These are phyloP conservation scores for Zalophus californianus DNA, from an alignment of 2,797 vertebrate species.

Conservation along the genomic window DNA sequence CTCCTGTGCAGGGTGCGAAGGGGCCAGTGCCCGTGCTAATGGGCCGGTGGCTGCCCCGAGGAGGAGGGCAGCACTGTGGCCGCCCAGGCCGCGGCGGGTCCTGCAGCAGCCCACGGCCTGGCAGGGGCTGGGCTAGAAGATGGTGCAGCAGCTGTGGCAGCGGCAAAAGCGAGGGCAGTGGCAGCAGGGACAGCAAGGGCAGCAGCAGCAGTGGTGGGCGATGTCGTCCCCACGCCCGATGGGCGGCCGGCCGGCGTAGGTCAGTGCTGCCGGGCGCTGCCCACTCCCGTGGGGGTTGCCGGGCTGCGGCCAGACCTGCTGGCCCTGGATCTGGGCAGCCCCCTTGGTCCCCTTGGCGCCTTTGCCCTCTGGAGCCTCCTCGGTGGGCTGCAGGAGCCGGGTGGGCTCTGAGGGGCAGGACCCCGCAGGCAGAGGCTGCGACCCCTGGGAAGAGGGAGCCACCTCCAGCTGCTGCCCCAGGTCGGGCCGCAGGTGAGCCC, in stretches of 20 bases:
- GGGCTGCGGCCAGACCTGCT: conserved; percentile 80
- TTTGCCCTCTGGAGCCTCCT: background rate
- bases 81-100: rapidly evolving
- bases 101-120: rapidly evolving
- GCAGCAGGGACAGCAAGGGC: conserved; percentile 86
- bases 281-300: conserved; percentile 85
- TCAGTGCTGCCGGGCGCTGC: conserved; percentile 75
- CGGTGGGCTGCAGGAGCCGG: conserved; percentile 40
- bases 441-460: background rate
- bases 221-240: conserved; percentile 77
- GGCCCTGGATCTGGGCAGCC: background rate
- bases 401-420: background rate
- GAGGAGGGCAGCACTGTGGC: background rate
- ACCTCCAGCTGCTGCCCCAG: conserved; percentile 78
- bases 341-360: conserved; percentile 62
- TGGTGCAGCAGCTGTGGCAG: conserved; percentile 83
- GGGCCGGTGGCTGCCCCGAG: background rate
- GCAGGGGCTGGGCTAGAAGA: conserved; percentile 77
- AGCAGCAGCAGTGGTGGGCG: conserved; percentile 87
- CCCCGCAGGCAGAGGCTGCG: background rate
- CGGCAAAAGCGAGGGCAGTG: conserved; percentile 78
- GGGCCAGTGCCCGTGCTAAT: rapidly evolving
- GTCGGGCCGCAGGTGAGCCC: conserved; percentile 89
- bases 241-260: conserved; percentile 80
- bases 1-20: background rate